Percentiles rank a stretch among this genome's conserved stretches.
Evolutionary conservation across 1,140 invertebrate species (phyloP).

Genomic region (Ceratosolen solmsi): DNA sequence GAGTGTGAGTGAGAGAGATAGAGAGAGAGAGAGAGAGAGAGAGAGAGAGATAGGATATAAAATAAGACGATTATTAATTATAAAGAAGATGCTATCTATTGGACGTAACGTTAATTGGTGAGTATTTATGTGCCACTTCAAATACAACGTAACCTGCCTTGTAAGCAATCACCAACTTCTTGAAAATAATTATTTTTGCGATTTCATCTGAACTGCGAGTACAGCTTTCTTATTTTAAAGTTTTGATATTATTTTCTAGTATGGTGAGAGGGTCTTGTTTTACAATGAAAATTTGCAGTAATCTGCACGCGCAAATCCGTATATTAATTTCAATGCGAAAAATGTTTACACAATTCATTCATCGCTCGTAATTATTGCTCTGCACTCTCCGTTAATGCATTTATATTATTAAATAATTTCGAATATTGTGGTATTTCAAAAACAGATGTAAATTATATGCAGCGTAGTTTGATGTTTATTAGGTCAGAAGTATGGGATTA

Average conservation of each 20-base stretch:
- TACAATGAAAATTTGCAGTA: too few species aligned
- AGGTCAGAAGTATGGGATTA: background rate
- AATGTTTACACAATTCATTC: background rate
- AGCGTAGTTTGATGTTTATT: background rate
- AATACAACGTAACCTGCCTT: background rate
- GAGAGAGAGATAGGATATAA: background rate
- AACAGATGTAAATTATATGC: background rate
- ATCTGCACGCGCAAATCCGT: too few species aligned
- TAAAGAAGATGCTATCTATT: slow-evolving; percentile 2
- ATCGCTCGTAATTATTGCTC: too few species aligned
- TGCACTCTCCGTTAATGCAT: background rate
- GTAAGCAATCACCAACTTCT: background rate
- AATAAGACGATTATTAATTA: slow-evolving; percentile 15
- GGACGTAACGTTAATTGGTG: background rate
- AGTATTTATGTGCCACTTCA: slow-evolving; percentile 13
- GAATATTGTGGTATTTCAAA: background rate
- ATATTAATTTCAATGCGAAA: too few species aligned
- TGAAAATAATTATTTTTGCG: slow-evolving; percentile 1
- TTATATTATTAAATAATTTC: background rate
- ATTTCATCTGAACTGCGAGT: background rate
- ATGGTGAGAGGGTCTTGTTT: background rate
- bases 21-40: background rate
- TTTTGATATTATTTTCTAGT: background rate
- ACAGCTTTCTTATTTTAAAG: background rate
- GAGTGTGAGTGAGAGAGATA: background rate